These are phyloP conservation scores for Vesta saturnalis DNA, from an alignment of 2,888 invertebrate species.

Conservation along the genomic window DNA sequence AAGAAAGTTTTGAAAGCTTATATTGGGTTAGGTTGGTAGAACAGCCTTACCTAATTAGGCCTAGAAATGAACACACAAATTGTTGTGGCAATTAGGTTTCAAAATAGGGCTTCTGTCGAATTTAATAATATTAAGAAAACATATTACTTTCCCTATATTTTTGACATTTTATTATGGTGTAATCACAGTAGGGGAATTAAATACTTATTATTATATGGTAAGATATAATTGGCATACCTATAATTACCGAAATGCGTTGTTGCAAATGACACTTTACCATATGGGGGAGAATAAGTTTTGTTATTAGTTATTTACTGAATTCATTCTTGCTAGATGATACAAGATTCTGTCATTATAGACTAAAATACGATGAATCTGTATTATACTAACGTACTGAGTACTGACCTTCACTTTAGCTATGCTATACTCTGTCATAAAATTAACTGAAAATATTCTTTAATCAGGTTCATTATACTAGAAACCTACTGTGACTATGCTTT, in stretches of 20 bases:
- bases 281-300: not conserved
- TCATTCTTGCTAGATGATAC: not conserved
- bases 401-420: not conserved
- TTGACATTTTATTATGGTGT: not conserved
- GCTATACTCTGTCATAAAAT: not conserved
- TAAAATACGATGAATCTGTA: not conserved
- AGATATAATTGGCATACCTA: not conserved
- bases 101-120: too few relatives aligned
- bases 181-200: not conserved
- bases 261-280: not conserved
- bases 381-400: not conserved
- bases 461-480: not conserved
- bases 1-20: too few relatives aligned
- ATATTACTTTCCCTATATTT: not conserved
- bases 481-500: not conserved
- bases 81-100: too few relatives aligned
- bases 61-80: too few relatives aligned
- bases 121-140: not conserved
- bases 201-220: not conserved
- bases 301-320: not conserved
- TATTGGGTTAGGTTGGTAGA: too few relatives aligned
- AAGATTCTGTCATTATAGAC: not conserved
- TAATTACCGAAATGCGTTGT: too few relatives aligned
- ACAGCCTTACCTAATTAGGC: too few relatives aligned
- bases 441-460: not conserved